Conservation (phyloP, 1,140 invertebrate genomes). For the Halictus rubicundus region DNA sequence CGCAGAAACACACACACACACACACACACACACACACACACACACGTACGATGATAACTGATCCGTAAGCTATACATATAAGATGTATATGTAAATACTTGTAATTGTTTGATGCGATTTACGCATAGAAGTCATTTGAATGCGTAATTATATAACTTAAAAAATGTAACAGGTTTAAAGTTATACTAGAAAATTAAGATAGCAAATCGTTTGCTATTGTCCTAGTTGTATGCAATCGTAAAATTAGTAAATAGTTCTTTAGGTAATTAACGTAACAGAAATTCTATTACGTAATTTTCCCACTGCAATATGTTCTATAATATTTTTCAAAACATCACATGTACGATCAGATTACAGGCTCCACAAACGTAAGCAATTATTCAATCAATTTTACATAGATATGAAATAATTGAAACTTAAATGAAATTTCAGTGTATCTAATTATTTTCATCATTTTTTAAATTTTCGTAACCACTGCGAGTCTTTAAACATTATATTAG, state of each 20-base stretch:
- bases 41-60: no score
- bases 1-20: neutral
- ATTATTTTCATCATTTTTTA: neutral
- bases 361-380: neutral
- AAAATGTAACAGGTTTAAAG: slow-evolving; percentile 36
- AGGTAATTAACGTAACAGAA: slow-evolving; percentile 9
- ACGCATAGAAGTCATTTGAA: slow-evolving; percentile 49
- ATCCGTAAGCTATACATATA: neutral
- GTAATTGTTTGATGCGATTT: slow-evolving; percentile 17
- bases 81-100: neutral
- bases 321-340: neutral
- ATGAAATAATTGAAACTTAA: neutral
- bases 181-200: slow-evolving; percentile 6
- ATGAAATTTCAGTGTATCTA: neutral
- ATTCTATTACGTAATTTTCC: slow-evolving; percentile 1
- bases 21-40: neutral
- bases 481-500: no score
- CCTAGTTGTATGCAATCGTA: slow-evolving; percentile 6
- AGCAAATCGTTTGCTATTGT: slow-evolving; percentile 17
- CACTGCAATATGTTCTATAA: neutral
- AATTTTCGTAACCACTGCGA: neutral
- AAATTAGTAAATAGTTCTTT: slow-evolving; percentile 9
- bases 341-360: neutral
- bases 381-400: neutral
- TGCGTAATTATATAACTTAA: slow-evolving; percentile 37